Conservation (phyloP, 2,113 vertebrate genomes). For the Crotalus viridis region DNA sequence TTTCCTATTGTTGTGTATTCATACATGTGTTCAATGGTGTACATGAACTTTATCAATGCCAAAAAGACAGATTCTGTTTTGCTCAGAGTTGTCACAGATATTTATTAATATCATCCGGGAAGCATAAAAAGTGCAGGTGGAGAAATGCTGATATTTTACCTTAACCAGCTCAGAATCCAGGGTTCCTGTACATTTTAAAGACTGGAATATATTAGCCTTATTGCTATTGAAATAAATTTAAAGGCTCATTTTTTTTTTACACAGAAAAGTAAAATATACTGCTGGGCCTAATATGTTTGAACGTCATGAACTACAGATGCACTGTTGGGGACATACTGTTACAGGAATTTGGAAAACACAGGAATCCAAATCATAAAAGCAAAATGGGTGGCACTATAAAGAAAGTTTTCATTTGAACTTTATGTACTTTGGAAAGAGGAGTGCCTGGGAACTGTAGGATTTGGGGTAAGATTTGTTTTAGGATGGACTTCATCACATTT, state of each 20-base stretch:
- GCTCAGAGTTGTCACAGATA: slow-evolving; percentile 14
- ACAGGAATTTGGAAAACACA: slow-evolving; percentile 1
- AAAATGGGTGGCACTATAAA: neutral
- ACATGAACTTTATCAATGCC: neutral
- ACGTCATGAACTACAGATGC: neutral
- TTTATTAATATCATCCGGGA: slow-evolving; percentile 17
- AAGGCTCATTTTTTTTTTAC: neutral
- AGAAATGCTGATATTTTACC: neutral
- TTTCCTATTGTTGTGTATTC: neutral
- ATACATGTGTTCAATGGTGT: neutral
- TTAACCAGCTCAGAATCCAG: slow-evolving; percentile 24
- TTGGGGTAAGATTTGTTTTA: neutral
- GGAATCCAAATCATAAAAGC: neutral
- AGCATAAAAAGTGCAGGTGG: neutral
- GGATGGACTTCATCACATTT: neutral
- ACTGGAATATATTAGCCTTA: slow-evolving; percentile 3
- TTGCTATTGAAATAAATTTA: slow-evolving; percentile 36
- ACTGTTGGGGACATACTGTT: neutral
- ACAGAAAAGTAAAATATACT: slow-evolving; percentile 1
- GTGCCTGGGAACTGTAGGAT: neutral
- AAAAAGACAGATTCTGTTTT: neutral
- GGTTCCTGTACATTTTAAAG: slow-evolving; percentile 7
- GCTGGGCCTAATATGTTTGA: slow-evolving; percentile 16
- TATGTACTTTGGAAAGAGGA: neutral
- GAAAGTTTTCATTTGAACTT: neutral